phyloP scores from a whole-genome alignment of 2,888 invertebrate species.

The Caenorhabditis macrosperma region DNA sequence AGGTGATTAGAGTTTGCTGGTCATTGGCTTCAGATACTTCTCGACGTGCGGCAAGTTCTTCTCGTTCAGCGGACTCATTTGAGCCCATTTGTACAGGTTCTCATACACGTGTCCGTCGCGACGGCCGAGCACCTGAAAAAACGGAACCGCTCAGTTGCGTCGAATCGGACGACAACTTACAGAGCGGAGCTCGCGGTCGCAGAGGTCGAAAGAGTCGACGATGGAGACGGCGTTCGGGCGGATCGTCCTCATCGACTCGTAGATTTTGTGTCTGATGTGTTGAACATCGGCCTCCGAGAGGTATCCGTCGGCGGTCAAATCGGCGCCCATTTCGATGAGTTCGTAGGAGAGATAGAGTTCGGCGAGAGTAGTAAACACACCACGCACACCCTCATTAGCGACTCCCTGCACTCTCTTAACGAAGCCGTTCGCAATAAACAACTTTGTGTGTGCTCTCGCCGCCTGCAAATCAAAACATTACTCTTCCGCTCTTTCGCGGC shows the following conservation, averaged over 20 bases:
- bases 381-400: constrained; percentile 83
- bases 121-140: constrained; percentile 74
- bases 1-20: constrained; percentile 48
- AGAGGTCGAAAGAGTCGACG: constrained; percentile 90
- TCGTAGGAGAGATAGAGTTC: constrained; percentile 85
- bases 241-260: constrained; percentile 81
- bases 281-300: constrained; percentile 40
- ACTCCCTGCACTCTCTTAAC: constrained; percentile 81
- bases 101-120: constrained; percentile 81
- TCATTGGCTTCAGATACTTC: constrained; percentile 60
- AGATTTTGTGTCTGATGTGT: constrained; percentile 53
- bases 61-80: constrained; percentile 68
- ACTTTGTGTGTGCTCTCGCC: constrained; percentile 58
- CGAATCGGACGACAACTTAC: constrained; percentile 50
- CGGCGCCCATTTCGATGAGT: constrained; percentile 47
- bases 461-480: constrained; percentile 47
- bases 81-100: constrained; percentile 81
- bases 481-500: neutral
- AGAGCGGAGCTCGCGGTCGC: constrained; percentile 81
- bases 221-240: constrained; percentile 92
- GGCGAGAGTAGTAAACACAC: constrained; percentile 86
- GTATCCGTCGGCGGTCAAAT: constrained; percentile 57
- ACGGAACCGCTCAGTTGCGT: neutral
- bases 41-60: constrained; percentile 56
- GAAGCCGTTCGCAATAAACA: constrained; percentile 63